These are phyloP conservation scores for Bicyclus anynana DNA, from an alignment of 1,140 invertebrate species.

Conservation along the genomic window DNA sequence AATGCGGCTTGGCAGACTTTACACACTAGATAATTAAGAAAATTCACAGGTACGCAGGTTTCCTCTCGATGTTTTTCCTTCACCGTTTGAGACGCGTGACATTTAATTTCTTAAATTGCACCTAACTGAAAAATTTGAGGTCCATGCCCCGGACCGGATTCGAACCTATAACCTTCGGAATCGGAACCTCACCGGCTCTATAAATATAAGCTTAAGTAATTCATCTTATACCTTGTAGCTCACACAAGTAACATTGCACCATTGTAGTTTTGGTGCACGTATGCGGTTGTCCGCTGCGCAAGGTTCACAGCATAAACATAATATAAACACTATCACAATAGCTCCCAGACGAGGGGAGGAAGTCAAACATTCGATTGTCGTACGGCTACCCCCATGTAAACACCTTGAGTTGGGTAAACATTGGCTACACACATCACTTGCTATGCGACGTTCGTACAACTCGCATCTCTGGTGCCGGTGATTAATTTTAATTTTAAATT, in stretches of 20 bases:
- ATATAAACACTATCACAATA: conserved; percentile 51
- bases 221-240: too few species aligned
- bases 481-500: conserved; percentile 1
- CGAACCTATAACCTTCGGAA: too few species aligned
- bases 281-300: conserved; percentile 40
- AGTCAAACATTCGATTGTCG: conserved; percentile 62
- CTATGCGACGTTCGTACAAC: conserved; percentile 35
- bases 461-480: conserved; percentile 3
- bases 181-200: too few species aligned
- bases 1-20: too few species aligned
- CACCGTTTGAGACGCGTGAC: too few species aligned
- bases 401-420: conserved; percentile 41
- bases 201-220: too few species aligned
- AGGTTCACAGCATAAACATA: conserved; percentile 42
- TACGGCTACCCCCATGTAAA: conserved; percentile 41
- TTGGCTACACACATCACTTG: conserved; percentile 13
- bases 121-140: too few species aligned
- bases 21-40: too few species aligned
- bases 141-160: too few species aligned
- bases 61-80: too few species aligned
- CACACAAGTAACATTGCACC: conserved; percentile 17
- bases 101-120: too few species aligned
- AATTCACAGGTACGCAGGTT: too few species aligned
- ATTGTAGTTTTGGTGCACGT: conserved; percentile 22
- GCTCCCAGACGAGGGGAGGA: conserved; percentile 36